These are phyloP conservation scores for Neoitamus cyanurus DNA, from an alignment of 2,888 invertebrate species.

Conservation along the genomic window DNA sequence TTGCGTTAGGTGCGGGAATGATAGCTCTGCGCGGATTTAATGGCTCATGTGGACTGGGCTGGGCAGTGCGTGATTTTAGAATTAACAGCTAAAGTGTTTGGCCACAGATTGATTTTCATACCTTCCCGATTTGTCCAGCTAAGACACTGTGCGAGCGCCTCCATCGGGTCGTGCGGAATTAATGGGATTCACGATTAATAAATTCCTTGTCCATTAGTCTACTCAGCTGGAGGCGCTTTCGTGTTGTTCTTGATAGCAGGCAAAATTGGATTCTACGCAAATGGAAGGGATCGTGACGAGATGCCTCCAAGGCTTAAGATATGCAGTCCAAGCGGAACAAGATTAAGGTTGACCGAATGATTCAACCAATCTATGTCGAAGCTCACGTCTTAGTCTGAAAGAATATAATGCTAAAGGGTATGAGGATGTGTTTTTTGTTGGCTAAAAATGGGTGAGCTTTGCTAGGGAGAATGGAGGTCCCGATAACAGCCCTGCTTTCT, in stretches of 20 bases:
- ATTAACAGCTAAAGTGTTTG: constrained; percentile 43
- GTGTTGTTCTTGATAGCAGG: constrained; percentile 3
- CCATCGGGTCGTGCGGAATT: constrained; percentile 47
- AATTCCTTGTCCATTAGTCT: constrained; percentile 49
- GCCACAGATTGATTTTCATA: constrained; percentile 25
- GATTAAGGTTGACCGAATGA: not conserved
- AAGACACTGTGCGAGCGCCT: constrained; percentile 3
- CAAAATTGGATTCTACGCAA: constrained; percentile 39
- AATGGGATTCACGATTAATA: constrained; percentile 51
- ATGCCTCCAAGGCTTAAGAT: not conserved
- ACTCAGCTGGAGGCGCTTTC: constrained; percentile 48
- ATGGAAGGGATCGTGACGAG: constrained; percentile 15
- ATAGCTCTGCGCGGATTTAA: constrained; percentile 16
- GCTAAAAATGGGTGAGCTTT: no score
- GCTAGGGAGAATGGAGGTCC: no score
- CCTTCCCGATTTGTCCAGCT: constrained; percentile 11
- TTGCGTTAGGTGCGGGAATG: constrained; percentile 37
- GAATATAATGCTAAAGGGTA: no score
- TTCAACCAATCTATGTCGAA: not conserved
- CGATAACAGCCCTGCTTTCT: no score
- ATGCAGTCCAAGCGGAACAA: not conserved
- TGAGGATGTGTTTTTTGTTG: no score
- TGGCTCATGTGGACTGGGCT: constrained; percentile 24
- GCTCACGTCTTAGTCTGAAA: no score
- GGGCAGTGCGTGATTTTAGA: constrained; percentile 39